Evolutionary conservation across 2,888 invertebrate species (phyloP), one percentile per base, ranked within the genome.

Genomic region (Caradrina clavipalpis): DNA sequence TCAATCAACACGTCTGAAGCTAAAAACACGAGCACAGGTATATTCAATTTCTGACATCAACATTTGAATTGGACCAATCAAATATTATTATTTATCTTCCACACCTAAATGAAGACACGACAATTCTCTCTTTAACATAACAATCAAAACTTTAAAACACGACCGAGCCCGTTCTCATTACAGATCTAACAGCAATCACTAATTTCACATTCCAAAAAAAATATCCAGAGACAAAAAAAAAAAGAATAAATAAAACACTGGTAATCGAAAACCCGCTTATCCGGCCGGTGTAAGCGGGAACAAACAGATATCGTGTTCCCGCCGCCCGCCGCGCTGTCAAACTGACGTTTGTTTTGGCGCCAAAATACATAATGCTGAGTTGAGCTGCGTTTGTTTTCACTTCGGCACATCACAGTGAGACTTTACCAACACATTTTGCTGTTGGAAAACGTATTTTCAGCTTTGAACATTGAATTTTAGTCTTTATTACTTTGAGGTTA

Each of bases 331-430:
- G 93, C 91, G 95, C 94, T 95, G 95, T 95, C 95, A 95, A 90
- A 93, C 88, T 95, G 95, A 95, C 95, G 95, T 95, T 96, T 95
- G 94, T 95, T 96, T 95, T 96, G 95, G 94, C 95, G 95, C 95
- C 95, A 93, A 95, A 95, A 95, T 94, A 95, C 95, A 95, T 95
- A 95, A 94, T 93, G 95, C 94, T 91, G 92, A 93, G 93, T 93
- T 93, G 92, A 93, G 92, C 92, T 87, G 87, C 87, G 95, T 94
- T 95, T 95, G 94, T 95, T 95, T 94, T 95, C 94, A 93, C 94
- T 92, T 92, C 93, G 94, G 93, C 92, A 94, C 93, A 93, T 94
- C 94, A 93, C 89, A 92, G 93, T 80, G 72, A 73, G 78, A 76
- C 69, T 80, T 69, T 76, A 80, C 86, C 74, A 84, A 74, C 71